These are phyloP conservation scores for Barbus barbus DNA, from an alignment of 2,113 vertebrate species.

Conservation along the genomic window DNA sequence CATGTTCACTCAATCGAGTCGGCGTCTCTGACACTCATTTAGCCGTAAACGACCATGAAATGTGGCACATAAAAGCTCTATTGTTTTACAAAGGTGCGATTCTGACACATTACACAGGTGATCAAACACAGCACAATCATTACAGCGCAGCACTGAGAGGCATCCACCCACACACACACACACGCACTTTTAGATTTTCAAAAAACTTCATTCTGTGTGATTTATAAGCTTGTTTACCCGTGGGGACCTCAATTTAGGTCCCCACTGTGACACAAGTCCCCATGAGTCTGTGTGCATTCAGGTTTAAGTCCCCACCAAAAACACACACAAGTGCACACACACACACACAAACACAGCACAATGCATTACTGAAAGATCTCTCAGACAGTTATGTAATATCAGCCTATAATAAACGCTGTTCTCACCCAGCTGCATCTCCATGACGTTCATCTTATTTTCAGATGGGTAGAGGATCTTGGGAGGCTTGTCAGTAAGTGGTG, in stretches of 20 bases:
- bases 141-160: neutral
- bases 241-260: too few species aligned
- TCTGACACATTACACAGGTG: conserved; percentile 45
- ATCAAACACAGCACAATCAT: conserved; percentile 51
- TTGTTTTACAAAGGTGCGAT: conserved; percentile 38
- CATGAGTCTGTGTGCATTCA: too few species aligned
- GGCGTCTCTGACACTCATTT: conserved; percentile 42
- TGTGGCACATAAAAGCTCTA: conserved; percentile 36
- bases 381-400: neutral
- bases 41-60: conserved; percentile 35
- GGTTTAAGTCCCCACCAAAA: too few species aligned
- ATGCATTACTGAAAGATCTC: neutral
- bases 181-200: too few species aligned
- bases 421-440: conserved; percentile 93
- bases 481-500: conserved; percentile 95
- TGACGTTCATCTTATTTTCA: conserved; percentile 88
- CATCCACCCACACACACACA: too few species aligned
- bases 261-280: too few species aligned
- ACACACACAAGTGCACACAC: too few species aligned
- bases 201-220: too few species aligned
- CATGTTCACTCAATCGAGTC: conserved; percentile 29
- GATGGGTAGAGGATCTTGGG: conserved; percentile 92
- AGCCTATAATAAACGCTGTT: conserved; percentile 27
- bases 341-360: neutral
- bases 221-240: too few species aligned